phyloP scores from a whole-genome alignment of 2,888 invertebrate genomes.

The Hylaea fasciaria region DNA sequence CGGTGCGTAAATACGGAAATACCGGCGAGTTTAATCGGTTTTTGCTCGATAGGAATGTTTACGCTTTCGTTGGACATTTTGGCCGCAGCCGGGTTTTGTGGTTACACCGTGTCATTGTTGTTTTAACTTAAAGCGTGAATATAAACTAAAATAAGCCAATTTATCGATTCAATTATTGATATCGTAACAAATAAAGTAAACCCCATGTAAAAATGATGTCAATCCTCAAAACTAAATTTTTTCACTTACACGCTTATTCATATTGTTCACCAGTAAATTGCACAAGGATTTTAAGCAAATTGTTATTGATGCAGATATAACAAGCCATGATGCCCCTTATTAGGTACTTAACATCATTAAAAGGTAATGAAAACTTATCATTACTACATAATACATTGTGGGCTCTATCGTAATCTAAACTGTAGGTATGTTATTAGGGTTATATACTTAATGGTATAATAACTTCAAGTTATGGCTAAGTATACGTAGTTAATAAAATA shows the following conservation, averaged over 20 bases:
- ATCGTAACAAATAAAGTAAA: no score
- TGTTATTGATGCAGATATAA: background rate
- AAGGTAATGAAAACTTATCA: background rate
- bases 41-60: slow-evolving; percentile 22
- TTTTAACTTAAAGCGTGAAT: no score
- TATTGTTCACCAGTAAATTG: background rate
- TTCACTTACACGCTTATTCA: background rate
- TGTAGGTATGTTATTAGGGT: background rate
- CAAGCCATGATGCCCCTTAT: background rate
- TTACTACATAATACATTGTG: background rate
- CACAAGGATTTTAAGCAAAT: slow-evolving; percentile 5
- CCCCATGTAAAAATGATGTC: no score
- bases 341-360: background rate
- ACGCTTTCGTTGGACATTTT: slow-evolving; percentile 35
- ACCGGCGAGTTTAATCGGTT: slow-evolving; percentile 38
- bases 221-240: background rate
- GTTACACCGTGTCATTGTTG: slow-evolving; percentile 28
- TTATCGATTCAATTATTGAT: no score
- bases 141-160: no score
- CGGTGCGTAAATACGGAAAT: slow-evolving; percentile 44
- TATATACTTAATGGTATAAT: background rate
- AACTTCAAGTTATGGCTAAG: no score
- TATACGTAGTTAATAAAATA: no score
- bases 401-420: background rate
- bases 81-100: slow-evolving; percentile 16